phyloP scores from a whole-genome alignment of 2,888 invertebrate species.

The Drosophila crucigera region DNA sequence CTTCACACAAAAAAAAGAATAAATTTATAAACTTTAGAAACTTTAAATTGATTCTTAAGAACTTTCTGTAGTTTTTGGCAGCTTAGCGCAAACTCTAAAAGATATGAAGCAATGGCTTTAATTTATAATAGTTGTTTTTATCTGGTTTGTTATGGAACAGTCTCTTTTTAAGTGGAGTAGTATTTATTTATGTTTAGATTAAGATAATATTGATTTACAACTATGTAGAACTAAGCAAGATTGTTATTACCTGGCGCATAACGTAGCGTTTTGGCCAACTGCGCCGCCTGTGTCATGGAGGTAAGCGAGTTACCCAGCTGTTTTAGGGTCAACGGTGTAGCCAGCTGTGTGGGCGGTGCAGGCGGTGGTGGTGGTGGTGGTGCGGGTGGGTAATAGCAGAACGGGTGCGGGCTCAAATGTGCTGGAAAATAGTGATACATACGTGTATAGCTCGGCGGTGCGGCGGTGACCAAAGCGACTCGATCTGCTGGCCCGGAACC shows the following conservation, averaged over 20 bases:
- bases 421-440: conserved; percentile 88
- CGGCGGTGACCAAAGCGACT: conserved; percentile 88
- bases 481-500: conserved; percentile 86
- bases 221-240: not conserved
- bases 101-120: not conserved
- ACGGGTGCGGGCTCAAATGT: conserved; percentile 86
- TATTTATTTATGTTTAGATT: not conserved
- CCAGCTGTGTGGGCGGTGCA: conserved; percentile 78
- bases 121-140: not conserved
- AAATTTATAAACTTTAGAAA: not conserved
- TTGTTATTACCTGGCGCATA: conserved; percentile 84
- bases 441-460: conserved; percentile 88
- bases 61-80: not conserved
- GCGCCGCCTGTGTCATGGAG: conserved; percentile 84
- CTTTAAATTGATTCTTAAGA: not conserved
- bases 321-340: conserved; percentile 84
- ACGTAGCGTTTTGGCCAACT: conserved; percentile 85
- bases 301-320: conserved; percentile 82
- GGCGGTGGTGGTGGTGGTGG: conserved; percentile 83
- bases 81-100: not conserved
- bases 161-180: not conserved
- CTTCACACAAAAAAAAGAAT: not conserved
- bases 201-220: conserved; percentile 9
- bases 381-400: conserved; percentile 85
- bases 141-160: not conserved